phyloP scores from a whole-genome alignment of 2,888 invertebrate genomes.

The Drosophila mayaguana region DNA sequence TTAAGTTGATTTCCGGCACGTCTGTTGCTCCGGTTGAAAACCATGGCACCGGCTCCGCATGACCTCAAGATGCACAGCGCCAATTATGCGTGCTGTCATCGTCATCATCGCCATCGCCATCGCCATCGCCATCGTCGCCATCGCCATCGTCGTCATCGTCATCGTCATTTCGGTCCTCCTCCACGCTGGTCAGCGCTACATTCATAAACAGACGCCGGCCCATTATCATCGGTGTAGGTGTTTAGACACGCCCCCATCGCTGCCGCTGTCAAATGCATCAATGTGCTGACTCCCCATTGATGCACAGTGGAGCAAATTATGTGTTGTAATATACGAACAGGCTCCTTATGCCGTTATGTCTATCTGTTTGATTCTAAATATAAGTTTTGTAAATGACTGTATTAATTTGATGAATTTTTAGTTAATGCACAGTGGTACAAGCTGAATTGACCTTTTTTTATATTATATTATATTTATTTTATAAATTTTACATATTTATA shows the following conservation, averaged over 20 bases:
- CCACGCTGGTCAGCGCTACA: constrained; percentile 45
- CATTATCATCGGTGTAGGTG: constrained; percentile 50
- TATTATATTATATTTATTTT: too few species aligned
- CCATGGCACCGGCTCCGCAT: constrained; percentile 8
- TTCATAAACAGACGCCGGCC: constrained; percentile 70
- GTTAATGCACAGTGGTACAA: too few species aligned
- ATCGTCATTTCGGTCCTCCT: neutral
- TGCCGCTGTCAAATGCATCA: constrained; percentile 63
- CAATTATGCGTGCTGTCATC: constrained; percentile 68
- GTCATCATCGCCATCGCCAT: constrained; percentile 24
- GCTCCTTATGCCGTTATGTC: too few species aligned
- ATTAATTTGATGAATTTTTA: too few species aligned
- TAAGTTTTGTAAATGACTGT: too few species aligned
- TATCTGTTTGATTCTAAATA: too few species aligned
- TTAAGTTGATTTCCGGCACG: constrained; percentile 80
- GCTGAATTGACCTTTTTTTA: too few species aligned
- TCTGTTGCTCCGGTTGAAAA: constrained; percentile 37
- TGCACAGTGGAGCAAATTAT: constrained; percentile 28
- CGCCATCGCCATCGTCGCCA: constrained; percentile 27
- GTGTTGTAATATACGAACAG: too few species aligned
- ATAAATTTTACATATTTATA: too few species aligned
- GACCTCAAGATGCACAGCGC: constrained; percentile 64
- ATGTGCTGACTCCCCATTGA: constrained; percentile 5
- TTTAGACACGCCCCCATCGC: constrained; percentile 60
- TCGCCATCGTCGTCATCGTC: constrained; percentile 26